phyloP scores from a whole-genome alignment of 2,888 invertebrate species.

The Drosophila vallismaia region DNA sequence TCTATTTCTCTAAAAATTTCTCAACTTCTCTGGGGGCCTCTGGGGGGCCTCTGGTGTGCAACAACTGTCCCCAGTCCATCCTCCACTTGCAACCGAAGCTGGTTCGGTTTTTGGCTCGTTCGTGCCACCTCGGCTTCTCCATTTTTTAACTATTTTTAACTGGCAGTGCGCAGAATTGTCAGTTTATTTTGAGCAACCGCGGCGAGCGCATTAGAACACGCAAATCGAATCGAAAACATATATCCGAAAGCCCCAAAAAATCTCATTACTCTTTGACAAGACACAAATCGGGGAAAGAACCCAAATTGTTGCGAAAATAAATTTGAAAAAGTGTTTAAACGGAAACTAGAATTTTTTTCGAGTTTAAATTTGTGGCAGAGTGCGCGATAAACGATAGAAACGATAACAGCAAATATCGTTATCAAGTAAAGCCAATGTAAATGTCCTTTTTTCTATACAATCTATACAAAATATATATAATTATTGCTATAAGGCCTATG shows the following conservation, averaged over 20 bases:
- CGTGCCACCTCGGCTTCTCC: constrained; percentile 29
- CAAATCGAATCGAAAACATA: constrained; percentile 25
- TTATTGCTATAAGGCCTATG: constrained; percentile 7
- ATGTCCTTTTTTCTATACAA: constrained; percentile 25
- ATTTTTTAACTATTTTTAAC: constrained; percentile 65
- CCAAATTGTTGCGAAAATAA: constrained; percentile 33
- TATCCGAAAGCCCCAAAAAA: constrained; percentile 5
- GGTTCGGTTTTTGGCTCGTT: constrained; percentile 25
- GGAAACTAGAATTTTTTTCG: constrained; percentile 19
- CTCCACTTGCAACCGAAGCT: constrained; percentile 20
- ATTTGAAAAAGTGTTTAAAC: constrained; percentile 8
- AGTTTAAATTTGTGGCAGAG: constrained; percentile 30
- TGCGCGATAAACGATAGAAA: constrained; percentile 22
- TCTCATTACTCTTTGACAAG: constrained; percentile 19
- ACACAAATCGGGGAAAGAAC: constrained; percentile 15
- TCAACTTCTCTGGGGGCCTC: constrained; percentile 6
- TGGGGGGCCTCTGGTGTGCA: constrained; percentile 37
- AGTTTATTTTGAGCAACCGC: constrained; percentile 76
- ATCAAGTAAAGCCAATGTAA: constrained; percentile 44
- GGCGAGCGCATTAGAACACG: constrained; percentile 67
- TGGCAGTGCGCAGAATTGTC: constrained; percentile 61
- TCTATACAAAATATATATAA: neutral
- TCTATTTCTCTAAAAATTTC: neutral
- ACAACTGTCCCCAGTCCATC: constrained; percentile 38
- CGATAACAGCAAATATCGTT: constrained; percentile 7